Evolutionary conservation across 2,888 invertebrate species (phyloP).

Genomic region (Nezara viridula): DNA sequence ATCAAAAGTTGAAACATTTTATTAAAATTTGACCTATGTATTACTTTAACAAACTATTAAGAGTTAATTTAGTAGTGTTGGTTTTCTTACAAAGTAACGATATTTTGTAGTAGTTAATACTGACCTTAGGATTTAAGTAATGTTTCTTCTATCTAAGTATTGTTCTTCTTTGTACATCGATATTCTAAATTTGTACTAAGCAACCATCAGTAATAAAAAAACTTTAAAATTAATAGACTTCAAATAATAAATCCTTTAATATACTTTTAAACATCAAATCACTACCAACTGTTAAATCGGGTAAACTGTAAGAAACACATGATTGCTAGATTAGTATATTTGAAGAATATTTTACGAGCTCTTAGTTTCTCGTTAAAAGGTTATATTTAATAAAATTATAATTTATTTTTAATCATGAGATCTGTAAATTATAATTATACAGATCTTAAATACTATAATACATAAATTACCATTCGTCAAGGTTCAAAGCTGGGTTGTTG

Average conservation of each 20-base stretch:
- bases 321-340: background rate
- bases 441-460: background rate
- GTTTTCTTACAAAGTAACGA: too few species aligned
- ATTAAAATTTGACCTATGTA: too few species aligned
- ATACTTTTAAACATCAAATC: background rate
- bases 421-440: background rate
- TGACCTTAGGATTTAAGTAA: too few species aligned
- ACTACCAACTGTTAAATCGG: background rate
- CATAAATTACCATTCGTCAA: background rate
- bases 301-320: background rate
- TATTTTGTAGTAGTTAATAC: too few species aligned
- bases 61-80: too few species aligned
- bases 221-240: too few species aligned
- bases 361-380: background rate
- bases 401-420: background rate
- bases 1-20: too few species aligned
- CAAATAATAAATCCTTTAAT: too few species aligned
- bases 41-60: too few species aligned
- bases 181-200: background rate
- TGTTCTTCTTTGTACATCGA: background rate
- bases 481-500: background rate
- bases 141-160: too few species aligned
- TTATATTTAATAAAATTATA: background rate
- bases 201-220: background rate
- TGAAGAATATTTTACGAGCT: background rate